A percentile compares a stretch with the other conserved stretches of the same genome.
Conservation (phyloP, 2,888 invertebrate species). For the Tuta absoluta region DNA sequence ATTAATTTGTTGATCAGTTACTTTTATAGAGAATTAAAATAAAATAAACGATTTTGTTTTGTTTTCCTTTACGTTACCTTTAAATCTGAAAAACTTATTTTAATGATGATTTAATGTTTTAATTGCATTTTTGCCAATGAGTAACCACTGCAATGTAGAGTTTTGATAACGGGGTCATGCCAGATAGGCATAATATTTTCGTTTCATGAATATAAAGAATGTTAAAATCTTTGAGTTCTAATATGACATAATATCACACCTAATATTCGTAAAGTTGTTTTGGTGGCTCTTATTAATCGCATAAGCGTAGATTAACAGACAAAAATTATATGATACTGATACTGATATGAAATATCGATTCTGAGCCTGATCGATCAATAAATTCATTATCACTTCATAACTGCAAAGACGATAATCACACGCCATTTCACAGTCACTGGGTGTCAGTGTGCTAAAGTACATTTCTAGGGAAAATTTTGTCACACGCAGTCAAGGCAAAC, state of each 20-base stretch:
- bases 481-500: background rate
- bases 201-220: no score
- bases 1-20: conserved; percentile 39
- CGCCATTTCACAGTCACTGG: background rate
- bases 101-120: no score
- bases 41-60: no score
- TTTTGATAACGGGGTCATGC: no score
- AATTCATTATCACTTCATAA: background rate
- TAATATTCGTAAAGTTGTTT: background rate
- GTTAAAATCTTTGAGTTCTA: background rate
- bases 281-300: conserved; percentile 17
- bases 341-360: background rate
- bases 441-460: background rate
- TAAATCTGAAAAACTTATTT: no score
- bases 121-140: no score
- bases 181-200: no score
- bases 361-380: conserved; percentile 6
- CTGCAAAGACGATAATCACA: conserved; percentile 3
- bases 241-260: background rate
- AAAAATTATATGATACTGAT: background rate
- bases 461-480: background rate
- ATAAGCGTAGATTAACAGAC: conserved; percentile 1
- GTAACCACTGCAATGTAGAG: no score
- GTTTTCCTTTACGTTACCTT: no score
- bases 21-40: background rate